Evolutionary conservation across 2,113 vertebrate genomes (phyloP).

Genomic region (Scytalopus superciliaris): DNA sequence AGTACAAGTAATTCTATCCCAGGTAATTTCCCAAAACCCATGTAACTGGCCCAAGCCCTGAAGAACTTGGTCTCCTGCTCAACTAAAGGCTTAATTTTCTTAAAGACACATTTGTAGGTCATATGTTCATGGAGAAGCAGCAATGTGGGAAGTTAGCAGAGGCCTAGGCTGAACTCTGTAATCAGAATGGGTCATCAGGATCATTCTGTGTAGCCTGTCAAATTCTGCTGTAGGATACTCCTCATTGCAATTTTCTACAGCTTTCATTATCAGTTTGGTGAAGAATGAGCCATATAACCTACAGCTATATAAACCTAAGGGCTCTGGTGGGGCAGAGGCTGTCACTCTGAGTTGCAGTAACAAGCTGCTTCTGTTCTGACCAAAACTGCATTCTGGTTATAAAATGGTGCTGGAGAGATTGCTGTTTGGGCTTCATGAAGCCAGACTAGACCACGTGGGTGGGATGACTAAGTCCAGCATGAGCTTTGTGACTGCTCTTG

Average conservation of each 20-base stretch:
- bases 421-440: not conserved
- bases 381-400: not conserved
- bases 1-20: not conserved
- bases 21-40: not conserved
- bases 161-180: not conserved
- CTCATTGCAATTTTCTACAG: not conserved
- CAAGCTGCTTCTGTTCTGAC: not conserved
- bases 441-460: not conserved
- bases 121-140: not conserved
- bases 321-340: not conserved
- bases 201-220: not conserved
- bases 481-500: not conserved
- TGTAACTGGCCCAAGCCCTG: not conserved
- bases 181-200: not conserved
- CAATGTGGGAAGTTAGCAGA: not conserved
- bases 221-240: not conserved
- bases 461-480: not conserved
- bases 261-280: not conserved
- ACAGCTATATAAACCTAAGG: not conserved
- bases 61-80: not conserved
- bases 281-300: not conserved
- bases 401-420: not conserved
- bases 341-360: not conserved
- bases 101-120: not conserved
- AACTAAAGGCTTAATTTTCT: not conserved